Percentiles rank a stretch among this genome's conserved stretches.
These are phyloP conservation scores for Micropoecilia bifurca DNA, from an alignment of 2,797 vertebrate species.

Conservation along the genomic window DNA sequence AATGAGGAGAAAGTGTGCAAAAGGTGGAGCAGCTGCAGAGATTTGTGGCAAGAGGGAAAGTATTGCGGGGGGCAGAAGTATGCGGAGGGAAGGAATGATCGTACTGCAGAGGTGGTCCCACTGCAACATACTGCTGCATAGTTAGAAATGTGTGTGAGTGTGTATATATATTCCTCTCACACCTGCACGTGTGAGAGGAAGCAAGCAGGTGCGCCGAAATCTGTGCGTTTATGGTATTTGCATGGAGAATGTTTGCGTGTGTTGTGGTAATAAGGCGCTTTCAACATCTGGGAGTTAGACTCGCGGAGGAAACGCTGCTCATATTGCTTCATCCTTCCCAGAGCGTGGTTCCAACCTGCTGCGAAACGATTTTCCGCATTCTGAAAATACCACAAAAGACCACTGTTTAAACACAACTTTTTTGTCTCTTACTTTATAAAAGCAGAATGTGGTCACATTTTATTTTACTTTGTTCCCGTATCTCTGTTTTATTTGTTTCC, in stretches of 20 bases:
- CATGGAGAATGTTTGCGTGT: constrained; percentile 28
- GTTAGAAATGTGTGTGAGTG: constrained; percentile 47
- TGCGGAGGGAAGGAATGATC: constrained; percentile 50
- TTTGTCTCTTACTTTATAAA: constrained; percentile 41
- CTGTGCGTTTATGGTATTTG: constrained; percentile 39
- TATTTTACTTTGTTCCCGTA: constrained; percentile 4
- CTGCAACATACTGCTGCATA: constrained; percentile 69
- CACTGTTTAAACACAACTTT: constrained; percentile 17
- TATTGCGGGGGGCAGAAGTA: constrained; percentile 31
- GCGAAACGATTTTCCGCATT: constrained; percentile 62
- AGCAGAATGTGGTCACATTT: constrained; percentile 32
- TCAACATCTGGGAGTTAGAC: constrained; percentile 64
- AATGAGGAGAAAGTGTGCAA: constrained; percentile 36
- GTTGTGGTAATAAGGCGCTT: constrained; percentile 51
- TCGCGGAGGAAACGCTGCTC: constrained; percentile 54
- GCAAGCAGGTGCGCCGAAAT: constrained; percentile 56
- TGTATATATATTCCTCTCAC: constrained; percentile 1
- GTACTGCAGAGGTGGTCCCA: constrained; percentile 78
- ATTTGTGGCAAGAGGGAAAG: constrained; percentile 33
- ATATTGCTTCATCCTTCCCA: constrained; percentile 52
- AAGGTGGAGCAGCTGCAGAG: constrained; percentile 38
- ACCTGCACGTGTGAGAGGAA: constrained; percentile 20
- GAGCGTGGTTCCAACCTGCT: constrained; percentile 67
- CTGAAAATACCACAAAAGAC: constrained; percentile 65
- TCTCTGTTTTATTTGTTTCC: not conserved